These are phyloP conservation scores for Akabosia matsudoensis DNA, from an alignment of 1,140 invertebrate genomes.

Conservation along the genomic window DNA sequence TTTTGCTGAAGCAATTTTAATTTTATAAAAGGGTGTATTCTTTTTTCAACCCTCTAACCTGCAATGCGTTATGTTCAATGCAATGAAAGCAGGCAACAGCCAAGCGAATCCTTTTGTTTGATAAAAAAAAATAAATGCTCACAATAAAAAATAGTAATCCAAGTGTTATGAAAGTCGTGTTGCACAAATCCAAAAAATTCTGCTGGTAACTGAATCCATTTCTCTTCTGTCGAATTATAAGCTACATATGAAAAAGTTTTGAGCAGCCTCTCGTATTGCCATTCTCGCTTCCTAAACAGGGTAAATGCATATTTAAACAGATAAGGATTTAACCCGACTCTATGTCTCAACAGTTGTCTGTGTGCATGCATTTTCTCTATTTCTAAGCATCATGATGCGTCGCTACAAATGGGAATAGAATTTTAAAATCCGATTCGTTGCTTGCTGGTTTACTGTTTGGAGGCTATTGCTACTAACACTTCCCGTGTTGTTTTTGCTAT, in stretches of 20 bases:
- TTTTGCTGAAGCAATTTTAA: too few relatives aligned
- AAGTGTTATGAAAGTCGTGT: too few relatives aligned
- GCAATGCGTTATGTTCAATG: neutral
- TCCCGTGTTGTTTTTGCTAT: neutral
- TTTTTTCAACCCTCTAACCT: neutral
- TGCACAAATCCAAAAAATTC: neutral
- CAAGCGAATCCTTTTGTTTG: neutral
- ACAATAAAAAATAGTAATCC: neutral
- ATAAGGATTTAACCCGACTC: slow-evolving; percentile 3
- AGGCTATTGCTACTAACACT: neutral
- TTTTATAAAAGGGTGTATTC: neutral
- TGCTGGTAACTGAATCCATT: too few relatives aligned
- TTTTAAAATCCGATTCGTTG: neutral
- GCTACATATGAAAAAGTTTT: too few relatives aligned
- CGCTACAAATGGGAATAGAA: slow-evolving; percentile 1
- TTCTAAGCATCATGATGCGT: neutral
- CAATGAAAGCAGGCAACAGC: neutral
- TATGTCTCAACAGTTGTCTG: neutral
- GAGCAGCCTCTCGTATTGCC: neutral
- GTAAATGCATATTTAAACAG: slow-evolving; percentile 4
- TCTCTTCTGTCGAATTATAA: neutral
- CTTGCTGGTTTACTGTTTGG: neutral
- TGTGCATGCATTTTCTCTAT: neutral
- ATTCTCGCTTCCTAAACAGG: neutral
- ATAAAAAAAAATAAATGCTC: neutral